phyloP scores from a whole-genome alignment of 2,113 vertebrate species.

The Notechis scutatus region DNA sequence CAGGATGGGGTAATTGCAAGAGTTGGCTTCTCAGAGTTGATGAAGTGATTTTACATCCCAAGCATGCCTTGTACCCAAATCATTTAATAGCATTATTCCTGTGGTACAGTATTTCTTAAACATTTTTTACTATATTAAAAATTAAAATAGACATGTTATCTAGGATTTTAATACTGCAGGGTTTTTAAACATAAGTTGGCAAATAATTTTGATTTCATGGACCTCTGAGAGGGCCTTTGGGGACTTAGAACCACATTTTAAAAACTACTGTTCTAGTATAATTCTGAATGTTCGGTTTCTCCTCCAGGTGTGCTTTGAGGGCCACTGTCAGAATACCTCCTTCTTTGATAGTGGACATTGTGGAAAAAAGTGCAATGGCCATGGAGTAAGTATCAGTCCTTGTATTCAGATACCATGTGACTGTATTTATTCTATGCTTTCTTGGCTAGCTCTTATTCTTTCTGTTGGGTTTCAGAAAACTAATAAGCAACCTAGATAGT shows the following conservation, averaged over 20 bases:
- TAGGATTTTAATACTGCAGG: neutral
- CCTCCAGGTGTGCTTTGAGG: constrained; percentile 90
- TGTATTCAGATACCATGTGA: neutral
- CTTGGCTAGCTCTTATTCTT: neutral
- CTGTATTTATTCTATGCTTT: neutral
- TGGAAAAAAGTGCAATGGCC: constrained; percentile 81
- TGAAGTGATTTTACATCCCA: neutral
- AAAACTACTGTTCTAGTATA: neutral
- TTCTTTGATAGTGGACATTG: constrained; percentile 85
- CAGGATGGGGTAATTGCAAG: neutral
- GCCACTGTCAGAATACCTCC: constrained; percentile 87
- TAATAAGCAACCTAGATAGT: neutral
- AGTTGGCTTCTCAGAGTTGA: neutral
- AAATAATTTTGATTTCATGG: neutral
- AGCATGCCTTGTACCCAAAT: too few relatives aligned
- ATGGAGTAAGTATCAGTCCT: constrained; percentile 76
- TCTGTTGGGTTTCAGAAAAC: neutral
- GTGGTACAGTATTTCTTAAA: neutral
- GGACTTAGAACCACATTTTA: neutral
- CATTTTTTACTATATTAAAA: neutral
- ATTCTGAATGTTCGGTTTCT: constrained; percentile 6
- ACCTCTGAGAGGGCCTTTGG: neutral
- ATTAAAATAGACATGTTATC: neutral
- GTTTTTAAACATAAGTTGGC: neutral
- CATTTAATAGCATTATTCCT: neutral